Evolutionary conservation across 2,113 vertebrate genomes (phyloP), one percentile per base, ranked within the genome.

Genomic region (Gopherus evgoodei): DNA sequence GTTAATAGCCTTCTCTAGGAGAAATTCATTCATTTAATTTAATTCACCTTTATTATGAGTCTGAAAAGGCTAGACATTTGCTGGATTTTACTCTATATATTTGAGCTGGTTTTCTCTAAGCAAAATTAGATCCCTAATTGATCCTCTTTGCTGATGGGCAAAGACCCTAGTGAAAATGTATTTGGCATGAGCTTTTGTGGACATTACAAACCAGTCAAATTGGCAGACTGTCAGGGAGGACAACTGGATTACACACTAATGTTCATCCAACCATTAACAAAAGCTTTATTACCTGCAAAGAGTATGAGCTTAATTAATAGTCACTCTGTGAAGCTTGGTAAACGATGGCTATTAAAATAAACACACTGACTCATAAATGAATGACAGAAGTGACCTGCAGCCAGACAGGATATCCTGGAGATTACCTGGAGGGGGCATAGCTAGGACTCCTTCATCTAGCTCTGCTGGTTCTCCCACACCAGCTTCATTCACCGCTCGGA

Each of bases 351-450:
- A 57, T 59, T 54, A 79, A 83, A 83, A 91, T 85, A 8, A 3
- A 84, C 12, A 62, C 17, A 57, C 13, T 44, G 82, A 91, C 24
- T 22, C 84, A 65, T 11, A 47, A 47, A 17, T 31, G 29, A 79
- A 79, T 29, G n/a, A 44, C 2, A 88, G 72, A 38, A 11, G 21
- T 5, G 38, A 93, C 13, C 21, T 87, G 5, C 10, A 93, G 24
- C 22, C 69, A 59, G n/a, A 59, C 0, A 2, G 81, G 82, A 50
- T 44, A 53, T 8, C 35, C 31, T 31, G 90, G 35, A 29, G 59
- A 86, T 97, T 96, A 98, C 98, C 98, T 96, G 98, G 98, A 56
- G 98, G 97, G 56, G 97, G 96, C 95, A 97, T 95, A 57, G 97
- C 96, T 62, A 96, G 29, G 85, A 97, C 97, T 50, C 97, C 95